phyloP scores from a whole-genome alignment of 2,797 vertebrate species.

The Lacerta viridis region DNA sequence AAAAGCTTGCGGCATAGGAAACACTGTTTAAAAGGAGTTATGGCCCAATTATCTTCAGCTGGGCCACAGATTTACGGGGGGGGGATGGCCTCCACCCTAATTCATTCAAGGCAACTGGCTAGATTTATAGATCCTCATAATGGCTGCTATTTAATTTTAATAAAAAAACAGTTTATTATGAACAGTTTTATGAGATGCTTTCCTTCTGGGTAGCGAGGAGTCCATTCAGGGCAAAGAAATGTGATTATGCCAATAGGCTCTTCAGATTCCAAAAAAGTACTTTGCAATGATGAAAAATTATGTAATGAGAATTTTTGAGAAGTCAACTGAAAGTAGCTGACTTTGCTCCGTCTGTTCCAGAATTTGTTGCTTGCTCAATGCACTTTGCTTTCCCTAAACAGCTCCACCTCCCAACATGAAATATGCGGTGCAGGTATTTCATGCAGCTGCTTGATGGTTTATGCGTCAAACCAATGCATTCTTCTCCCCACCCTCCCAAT shows the following conservation, averaged over 20 bases:
- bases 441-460: too few species aligned
- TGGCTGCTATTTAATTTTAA: conserved; percentile 20
- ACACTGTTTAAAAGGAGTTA: conserved; percentile 1
- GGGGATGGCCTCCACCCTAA: not conserved
- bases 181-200: not conserved
- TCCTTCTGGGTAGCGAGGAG: not conserved
- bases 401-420: too few species aligned
- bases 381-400: not conserved
- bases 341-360: not conserved
- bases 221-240: not conserved
- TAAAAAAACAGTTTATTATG: not conserved
- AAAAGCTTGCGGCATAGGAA: not conserved
- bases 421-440: too few species aligned
- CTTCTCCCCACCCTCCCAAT: too few species aligned
- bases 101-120: not conserved
- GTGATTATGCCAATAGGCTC: not conserved
- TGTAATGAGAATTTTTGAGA: not conserved
- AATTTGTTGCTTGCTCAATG: not conserved
- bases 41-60: not conserved
- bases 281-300: not conserved
- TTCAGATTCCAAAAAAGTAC: not conserved
- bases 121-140: not conserved
- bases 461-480: too few species aligned
- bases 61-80: not conserved
- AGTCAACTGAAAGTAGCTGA: not conserved